These are phyloP conservation scores for Zosterops pallidus DNA, from an alignment of 2,113 vertebrate genomes.

Conservation along the genomic window DNA sequence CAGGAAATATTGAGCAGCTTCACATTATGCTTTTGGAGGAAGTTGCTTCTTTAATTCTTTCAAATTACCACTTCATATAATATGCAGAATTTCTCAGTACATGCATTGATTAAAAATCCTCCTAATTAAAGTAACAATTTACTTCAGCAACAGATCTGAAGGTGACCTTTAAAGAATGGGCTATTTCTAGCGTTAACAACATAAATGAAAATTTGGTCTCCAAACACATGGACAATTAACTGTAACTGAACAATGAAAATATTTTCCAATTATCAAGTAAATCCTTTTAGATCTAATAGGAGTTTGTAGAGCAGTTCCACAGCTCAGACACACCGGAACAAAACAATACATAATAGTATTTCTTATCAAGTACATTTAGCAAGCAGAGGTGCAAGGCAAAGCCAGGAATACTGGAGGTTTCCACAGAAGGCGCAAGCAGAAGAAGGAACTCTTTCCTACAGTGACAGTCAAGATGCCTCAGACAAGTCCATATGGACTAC, in stretches of 20 bases:
- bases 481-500: neutral
- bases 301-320: neutral
- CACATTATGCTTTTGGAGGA: neutral
- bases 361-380: neutral
- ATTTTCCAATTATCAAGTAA: neutral
- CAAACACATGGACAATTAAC: slow-evolving; percentile 8
- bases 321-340: neutral
- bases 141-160: neutral
- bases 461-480: neutral
- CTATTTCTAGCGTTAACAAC: neutral
- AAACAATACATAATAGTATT: neutral
- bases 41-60: neutral
- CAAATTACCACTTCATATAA: neutral
- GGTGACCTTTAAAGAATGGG: neutral
- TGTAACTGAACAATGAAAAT: slow-evolving; percentile 15
- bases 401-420: neutral
- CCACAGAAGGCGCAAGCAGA: neutral
- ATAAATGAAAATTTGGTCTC: neutral
- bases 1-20: neutral
- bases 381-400: neutral
- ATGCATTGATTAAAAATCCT: neutral
- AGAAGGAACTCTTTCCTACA: neutral
- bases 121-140: neutral
- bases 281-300: neutral
- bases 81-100: neutral